Evolutionary conservation across 2,888 invertebrate species (phyloP), one percentile per base, ranked within the genome.

Genomic region (Horisme vitalbata): DNA sequence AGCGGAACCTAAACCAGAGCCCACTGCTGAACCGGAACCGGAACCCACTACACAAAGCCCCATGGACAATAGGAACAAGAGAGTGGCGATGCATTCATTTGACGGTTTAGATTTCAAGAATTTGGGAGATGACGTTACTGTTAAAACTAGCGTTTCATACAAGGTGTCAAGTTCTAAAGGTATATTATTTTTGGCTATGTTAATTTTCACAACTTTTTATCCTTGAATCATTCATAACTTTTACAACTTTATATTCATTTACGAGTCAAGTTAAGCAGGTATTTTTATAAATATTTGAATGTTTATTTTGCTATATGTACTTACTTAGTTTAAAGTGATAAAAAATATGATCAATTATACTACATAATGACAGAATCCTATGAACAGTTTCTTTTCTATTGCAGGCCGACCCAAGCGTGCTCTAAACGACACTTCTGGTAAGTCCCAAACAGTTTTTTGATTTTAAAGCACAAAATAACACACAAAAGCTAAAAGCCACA

Each of bases 61-160:
- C 4, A 67, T 68, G 30, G 78, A 69, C 49, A 84, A 85, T 41
- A 79, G 87, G 41, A 92, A 92, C 21, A 92, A 93, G 52, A 79
- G 92, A 31, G 91, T 92, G 0, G 92, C 92, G 0, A 85, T 85
- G 70, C 88, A 88, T 60, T 77, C 85, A 0, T 39, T 82, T 2
- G 86, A 88, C 34, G 89, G 87, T 13, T 70, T 89, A 9, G 84
- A 87, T 50, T 85, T 90, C 21, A 85, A 84, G 48, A 83, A 87
- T 24, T 73, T 89, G 6, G 90, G 91, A 13, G 82, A 91, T 41
- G 94, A 94, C 26, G 93, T 94, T 14, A 93, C 94, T 0, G 94
- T 95, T 7, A 94, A 95, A 64, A 95, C 95, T 0, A 95, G 95
- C 68, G 93, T 95, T 2, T 95, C 95, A 0, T 95, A 93, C 74